phyloP scores from a whole-genome alignment of 2,113 vertebrate genomes.

The Leucoraja erinaceus region DNA sequence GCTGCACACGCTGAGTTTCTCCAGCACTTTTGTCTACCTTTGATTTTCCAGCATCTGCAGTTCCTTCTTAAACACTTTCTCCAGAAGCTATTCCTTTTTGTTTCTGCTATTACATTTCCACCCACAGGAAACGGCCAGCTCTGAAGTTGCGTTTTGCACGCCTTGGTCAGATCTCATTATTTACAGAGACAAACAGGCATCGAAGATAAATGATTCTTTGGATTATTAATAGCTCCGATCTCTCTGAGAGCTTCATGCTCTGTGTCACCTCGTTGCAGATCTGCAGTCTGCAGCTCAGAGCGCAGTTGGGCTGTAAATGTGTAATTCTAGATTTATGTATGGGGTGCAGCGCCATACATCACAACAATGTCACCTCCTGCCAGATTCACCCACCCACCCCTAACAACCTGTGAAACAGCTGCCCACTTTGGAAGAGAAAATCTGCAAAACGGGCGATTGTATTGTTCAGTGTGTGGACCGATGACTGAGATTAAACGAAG shows the following conservation, averaged over 20 bases:
- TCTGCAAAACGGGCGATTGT: neutral
- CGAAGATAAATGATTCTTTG: conserved; percentile 20
- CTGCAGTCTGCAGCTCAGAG: neutral
- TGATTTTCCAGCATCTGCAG: too few relatives aligned
- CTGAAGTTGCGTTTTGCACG: conserved; percentile 1
- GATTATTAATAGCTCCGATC: conserved; percentile 37
- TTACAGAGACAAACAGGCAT: conserved; percentile 33
- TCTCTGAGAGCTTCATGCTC: neutral
- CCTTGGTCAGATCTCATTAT: conserved; percentile 15
- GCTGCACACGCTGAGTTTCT: too few relatives aligned
- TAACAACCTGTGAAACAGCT: neutral
- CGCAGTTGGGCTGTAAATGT: neutral
- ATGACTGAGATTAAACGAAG: neutral
- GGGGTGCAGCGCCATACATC: conserved; percentile 1
- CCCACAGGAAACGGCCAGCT: neutral
- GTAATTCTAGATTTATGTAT: conserved; percentile 34
- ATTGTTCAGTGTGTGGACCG: neutral
- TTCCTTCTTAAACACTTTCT: too few relatives aligned
- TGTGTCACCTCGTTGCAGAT: conserved; percentile 16
- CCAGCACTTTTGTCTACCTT: too few relatives aligned
- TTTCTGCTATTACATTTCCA: neutral
- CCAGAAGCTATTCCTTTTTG: conserved; percentile 22
- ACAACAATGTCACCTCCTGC: conserved; percentile 37
- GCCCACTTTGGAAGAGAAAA: neutral
- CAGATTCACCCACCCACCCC: neutral